These are phyloP conservation scores for Cherax destructor DNA, from an alignment of 1,140 invertebrate genomes.

Conservation along the genomic window DNA sequence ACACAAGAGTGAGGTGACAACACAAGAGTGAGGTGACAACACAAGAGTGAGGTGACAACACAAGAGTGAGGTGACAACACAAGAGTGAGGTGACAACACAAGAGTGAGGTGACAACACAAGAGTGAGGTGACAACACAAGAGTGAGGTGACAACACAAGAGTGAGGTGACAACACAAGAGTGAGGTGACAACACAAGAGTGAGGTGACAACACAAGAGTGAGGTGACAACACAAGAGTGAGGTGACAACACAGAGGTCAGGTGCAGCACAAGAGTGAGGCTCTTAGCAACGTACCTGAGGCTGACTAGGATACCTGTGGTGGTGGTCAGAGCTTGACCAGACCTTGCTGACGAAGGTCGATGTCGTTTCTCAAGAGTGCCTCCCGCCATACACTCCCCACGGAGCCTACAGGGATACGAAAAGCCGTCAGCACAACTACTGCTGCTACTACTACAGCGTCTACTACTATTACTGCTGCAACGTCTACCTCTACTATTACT, in stretches of 20 bases:
- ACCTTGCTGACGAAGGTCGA: conserved; percentile 70
- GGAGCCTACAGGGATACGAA: conserved; percentile 75
- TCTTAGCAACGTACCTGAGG: conserved; percentile 26
- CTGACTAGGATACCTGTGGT: conserved; percentile 12
- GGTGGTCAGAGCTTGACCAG: conserved; percentile 70
- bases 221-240: neutral
- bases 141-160: neutral
- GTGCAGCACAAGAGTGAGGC: conserved; percentile 2
- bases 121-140: neutral
- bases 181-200: no score
- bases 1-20: no score
- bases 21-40: neutral
- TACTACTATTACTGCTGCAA: neutral
- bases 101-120: neutral
- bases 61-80: no score
- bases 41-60: no score
- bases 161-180: neutral
- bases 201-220: neutral
- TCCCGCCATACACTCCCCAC: conserved; percentile 72
- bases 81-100: neutral
- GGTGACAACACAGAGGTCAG: neutral
- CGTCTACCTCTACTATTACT: no score
- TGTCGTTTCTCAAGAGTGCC: conserved; percentile 72
- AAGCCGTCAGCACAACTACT: neutral
- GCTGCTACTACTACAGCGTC: no score